Percentiles rank a stretch among this genome's conserved stretches.
phyloP scores from a whole-genome alignment of 2,113 vertebrate genomes.

The Dicentrarchus labrax region DNA sequence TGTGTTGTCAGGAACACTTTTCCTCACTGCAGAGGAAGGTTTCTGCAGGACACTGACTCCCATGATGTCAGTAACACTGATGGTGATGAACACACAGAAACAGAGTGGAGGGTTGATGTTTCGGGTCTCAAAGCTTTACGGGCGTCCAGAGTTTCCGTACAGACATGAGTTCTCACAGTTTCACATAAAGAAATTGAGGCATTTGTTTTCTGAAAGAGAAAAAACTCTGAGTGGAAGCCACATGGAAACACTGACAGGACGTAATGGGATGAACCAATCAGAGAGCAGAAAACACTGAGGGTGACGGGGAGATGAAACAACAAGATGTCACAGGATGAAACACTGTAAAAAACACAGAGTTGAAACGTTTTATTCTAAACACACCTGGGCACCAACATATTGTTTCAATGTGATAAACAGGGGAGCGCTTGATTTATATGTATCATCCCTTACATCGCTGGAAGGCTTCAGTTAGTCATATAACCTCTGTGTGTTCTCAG shows the following conservation, averaged over 20 bases:
- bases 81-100: constrained; percentile 13
- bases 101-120: background rate
- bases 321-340: background rate
- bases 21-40: no score
- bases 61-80: constrained; percentile 50
- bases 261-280: constrained; percentile 16
- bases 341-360: background rate
- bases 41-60: constrained; percentile 8
- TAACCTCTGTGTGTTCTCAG: background rate
- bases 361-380: constrained; percentile 5
- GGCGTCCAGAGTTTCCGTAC: no score
- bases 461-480: no score
- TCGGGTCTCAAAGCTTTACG: background rate
- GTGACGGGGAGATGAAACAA: background rate
- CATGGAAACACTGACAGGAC: background rate
- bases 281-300: constrained; percentile 2
- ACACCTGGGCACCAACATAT: constrained; percentile 26
- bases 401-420: background rate
- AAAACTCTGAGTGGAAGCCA: background rate
- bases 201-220: constrained; percentile 2
- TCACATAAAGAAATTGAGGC: background rate
- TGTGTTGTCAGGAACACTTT: no score
- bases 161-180: background rate
- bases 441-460: background rate
- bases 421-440: background rate